These are phyloP conservation scores for Anolis apletophallus DNA, from an alignment of 2,797 vertebrate species.

Conservation along the genomic window DNA sequence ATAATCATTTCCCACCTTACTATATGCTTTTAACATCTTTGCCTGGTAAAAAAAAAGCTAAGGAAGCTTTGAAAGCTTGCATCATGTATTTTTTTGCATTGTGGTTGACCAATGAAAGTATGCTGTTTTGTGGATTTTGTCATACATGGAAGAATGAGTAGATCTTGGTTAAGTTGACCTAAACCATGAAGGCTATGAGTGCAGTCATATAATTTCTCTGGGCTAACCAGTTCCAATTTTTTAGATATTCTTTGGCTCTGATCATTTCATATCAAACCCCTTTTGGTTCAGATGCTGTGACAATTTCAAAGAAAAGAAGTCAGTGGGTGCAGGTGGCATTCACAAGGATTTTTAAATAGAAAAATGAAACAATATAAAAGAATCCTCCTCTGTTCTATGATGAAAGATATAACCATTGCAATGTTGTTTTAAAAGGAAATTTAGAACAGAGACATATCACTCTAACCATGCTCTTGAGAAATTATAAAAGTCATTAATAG, in stretches of 20 bases:
- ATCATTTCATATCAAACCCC: slow-evolving; percentile 11
- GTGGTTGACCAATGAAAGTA: no score
- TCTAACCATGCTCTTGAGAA: neutral
- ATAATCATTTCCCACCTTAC: no score
- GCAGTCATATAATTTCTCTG: neutral
- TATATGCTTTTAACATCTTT: no score
- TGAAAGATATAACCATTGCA: neutral
- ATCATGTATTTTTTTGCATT: no score
- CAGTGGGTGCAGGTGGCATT: slow-evolving; percentile 11
- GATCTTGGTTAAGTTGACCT: neutral
- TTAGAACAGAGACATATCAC: neutral
- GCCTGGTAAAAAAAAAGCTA: no score
- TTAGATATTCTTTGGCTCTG: neutral
- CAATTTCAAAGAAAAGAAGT: slow-evolving; percentile 17
- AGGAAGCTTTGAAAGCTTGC: no score
- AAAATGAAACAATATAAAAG: slow-evolving; percentile 14
- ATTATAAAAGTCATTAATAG: neutral
- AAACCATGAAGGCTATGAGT: neutral
- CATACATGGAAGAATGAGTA: neutral
- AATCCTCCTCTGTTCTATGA: neutral
- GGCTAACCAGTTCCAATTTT: neutral
- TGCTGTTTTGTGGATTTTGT: no score
- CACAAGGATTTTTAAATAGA: slow-evolving; percentile 6
- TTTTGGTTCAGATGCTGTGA: neutral
- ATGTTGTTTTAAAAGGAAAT: neutral